Evolutionary conservation across 2,113 vertebrate species (phyloP).

Genomic region (Neolamprologus tretocephalus): DNA sequence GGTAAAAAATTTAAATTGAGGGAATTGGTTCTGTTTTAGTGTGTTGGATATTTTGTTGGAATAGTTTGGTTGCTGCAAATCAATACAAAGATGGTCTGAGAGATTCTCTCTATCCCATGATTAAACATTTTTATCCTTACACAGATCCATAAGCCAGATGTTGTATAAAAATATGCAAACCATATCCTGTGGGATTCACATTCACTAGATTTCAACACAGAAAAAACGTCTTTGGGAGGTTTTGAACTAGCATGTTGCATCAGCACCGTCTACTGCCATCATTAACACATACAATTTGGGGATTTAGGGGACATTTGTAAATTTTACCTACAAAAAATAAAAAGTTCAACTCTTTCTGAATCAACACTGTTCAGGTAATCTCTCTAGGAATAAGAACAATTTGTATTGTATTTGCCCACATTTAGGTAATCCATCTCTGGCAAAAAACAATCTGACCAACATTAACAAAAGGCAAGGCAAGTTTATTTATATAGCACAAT

Average conservation of each 20-base stretch:
- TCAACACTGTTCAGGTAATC: background rate
- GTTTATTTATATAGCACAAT: too few relatives aligned
- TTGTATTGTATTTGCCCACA: background rate
- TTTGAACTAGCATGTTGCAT: background rate
- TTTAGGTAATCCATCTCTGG: background rate
- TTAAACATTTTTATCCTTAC: background rate
- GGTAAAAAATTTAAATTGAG: accelerated
- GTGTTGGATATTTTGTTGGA: background rate
- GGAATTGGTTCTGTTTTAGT: background rate
- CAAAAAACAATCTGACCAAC: background rate
- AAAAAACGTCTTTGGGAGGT: accelerated
- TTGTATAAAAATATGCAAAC: background rate
- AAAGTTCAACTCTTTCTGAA: background rate
- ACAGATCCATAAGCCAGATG: background rate
- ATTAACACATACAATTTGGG: background rate
- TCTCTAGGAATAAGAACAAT: background rate
- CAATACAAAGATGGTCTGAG: background rate
- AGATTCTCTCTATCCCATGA: background rate
- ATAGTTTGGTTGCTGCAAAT: background rate
- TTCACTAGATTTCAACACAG: background rate
- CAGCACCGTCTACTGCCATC: background rate
- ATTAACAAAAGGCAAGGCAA: background rate
- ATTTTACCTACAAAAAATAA: background rate
- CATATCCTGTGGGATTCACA: background rate
- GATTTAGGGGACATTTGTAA: background rate